Percentiles rank a stretch among this genome's conserved stretches.
Evolutionary conservation across 2,113 vertebrate species (phyloP).

Genomic region (Connochaetes taurinus): DNA sequence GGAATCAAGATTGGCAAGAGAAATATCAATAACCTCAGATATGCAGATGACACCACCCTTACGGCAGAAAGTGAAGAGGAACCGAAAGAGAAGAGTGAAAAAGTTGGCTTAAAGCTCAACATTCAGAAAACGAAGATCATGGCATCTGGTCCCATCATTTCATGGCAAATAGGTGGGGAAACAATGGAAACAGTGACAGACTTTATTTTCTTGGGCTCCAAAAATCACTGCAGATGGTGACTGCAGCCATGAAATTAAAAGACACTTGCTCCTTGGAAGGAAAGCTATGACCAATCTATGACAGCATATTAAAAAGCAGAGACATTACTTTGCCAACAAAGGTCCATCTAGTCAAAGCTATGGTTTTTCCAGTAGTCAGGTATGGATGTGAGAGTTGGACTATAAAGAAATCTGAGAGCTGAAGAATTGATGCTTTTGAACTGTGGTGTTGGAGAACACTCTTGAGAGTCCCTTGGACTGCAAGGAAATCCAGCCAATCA

Average conservation of each 20-base stretch:
- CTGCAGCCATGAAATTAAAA: not conserved
- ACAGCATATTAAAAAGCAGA: not conserved
- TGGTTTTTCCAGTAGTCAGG: not conserved
- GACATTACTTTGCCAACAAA: not conserved
- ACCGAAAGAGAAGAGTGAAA: not conserved
- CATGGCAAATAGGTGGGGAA: not conserved
- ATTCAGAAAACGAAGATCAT: not conserved
- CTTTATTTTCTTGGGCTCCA: not conserved
- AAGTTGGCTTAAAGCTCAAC: not conserved
- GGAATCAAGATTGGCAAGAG: not conserved
- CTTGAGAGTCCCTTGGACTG: not conserved
- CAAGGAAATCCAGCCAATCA: not conserved
- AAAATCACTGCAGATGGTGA: not conserved
- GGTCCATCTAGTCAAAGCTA: not conserved
- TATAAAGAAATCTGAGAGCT: rapidly evolving
- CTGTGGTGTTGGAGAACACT: not conserved
- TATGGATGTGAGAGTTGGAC: not conserved
- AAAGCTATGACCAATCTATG: not conserved
- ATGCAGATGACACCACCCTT: not conserved
- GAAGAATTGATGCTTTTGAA: not conserved
- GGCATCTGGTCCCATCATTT: not conserved
- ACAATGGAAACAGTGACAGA: not conserved
- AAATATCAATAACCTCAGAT: not conserved
- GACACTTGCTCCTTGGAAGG: not conserved
- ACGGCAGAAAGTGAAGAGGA: not conserved